Evolutionary conservation across 1,140 invertebrate genomes (phyloP).

Genomic region (Riptortus pedestris): DNA sequence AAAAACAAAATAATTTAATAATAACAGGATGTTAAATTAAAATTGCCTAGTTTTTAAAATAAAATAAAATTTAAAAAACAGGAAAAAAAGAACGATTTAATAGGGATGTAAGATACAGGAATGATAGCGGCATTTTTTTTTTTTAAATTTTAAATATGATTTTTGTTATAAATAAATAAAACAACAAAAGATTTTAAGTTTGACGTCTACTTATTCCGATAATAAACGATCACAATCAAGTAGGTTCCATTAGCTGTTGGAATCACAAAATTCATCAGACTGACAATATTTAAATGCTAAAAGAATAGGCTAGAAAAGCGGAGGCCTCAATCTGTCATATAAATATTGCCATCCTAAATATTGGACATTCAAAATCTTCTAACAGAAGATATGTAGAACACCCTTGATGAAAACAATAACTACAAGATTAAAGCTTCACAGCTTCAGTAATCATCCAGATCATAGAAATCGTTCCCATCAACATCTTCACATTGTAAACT

Average conservation of each 20-base stretch:
- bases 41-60: background rate
- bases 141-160: conserved; percentile 1
- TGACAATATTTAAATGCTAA: conserved; percentile 10
- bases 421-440: conserved; percentile 6
- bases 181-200: background rate
- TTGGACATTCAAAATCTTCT: background rate
- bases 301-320: conserved; percentile 1
- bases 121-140: background rate
- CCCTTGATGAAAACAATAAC: conserved; percentile 6
- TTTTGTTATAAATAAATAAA: background rate
- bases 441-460: conserved; percentile 84
- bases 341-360: conserved; percentile 10
- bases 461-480: conserved; percentile 72
- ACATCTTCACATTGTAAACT: conserved; percentile 84
- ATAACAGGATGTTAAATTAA: background rate
- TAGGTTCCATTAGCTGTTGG: background rate
- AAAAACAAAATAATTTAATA: too few species aligned
- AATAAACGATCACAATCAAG: too few species aligned
- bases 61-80: background rate
- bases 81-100: conserved; percentile 1
- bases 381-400: background rate
- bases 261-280: conserved; percentile 2
- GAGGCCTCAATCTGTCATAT: background rate
- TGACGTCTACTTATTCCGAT: too few species aligned
- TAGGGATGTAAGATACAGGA: background rate